phyloP scores from a whole-genome alignment of 1,140 invertebrate species.

The Lamellibrachia luymesi region DNA sequence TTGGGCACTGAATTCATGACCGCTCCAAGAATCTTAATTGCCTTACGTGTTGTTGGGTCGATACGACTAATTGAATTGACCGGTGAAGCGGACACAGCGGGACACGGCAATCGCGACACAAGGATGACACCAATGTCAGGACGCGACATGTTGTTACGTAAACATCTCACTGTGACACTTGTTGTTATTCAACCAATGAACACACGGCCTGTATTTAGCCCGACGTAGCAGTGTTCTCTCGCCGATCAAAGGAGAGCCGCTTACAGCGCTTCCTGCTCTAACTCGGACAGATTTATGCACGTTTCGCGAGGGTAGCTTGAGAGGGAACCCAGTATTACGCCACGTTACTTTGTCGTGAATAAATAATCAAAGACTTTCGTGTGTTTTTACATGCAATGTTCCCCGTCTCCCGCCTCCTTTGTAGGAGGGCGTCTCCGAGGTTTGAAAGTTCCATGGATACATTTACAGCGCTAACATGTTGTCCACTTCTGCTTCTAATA shows the following conservation, averaged over 20 bases:
- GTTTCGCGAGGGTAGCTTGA: not conserved
- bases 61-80: conserved; percentile 5
- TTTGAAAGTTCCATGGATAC: not conserved
- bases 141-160: not conserved
- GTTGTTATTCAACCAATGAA: conserved; percentile 1
- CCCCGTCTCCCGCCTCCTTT: not conserved
- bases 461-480: not conserved
- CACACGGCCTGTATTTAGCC: not conserved
- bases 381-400: not conserved
- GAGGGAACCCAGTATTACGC: not conserved
- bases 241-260: not conserved
- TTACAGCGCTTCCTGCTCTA: not conserved
- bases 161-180: not conserved
- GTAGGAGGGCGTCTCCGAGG: not conserved
- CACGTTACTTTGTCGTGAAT: not conserved
- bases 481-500: not conserved
- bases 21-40: not conserved
- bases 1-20: not conserved
- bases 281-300: not conserved
- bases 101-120: not conserved
- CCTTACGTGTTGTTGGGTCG: not conserved
- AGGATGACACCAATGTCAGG: not conserved
- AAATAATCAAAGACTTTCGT: not conserved
- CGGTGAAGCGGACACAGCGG: not conserved
- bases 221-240: not conserved